phyloP scores from a whole-genome alignment of 2,797 vertebrate species.

The Oceanodroma leucorhoa region DNA sequence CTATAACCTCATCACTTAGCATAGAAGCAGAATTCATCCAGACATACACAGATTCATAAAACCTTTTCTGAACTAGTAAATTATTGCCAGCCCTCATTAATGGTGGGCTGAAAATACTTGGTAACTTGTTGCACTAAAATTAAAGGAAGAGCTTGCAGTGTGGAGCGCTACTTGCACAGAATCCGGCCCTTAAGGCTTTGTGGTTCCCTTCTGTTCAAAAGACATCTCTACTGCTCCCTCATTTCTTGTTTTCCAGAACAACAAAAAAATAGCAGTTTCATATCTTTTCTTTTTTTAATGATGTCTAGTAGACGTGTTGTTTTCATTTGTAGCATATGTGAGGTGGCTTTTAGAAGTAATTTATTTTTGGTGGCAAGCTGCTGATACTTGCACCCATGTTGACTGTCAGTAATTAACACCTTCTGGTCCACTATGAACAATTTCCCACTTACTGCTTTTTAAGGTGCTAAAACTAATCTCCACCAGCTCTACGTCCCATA shows the following conservation, averaged over 20 bases:
- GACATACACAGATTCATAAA: background rate
- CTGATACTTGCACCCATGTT: background rate
- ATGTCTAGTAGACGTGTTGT: background rate
- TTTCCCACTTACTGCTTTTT: slow-evolving; percentile 31
- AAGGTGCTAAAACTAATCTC: slow-evolving; percentile 43
- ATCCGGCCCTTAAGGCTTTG: background rate
- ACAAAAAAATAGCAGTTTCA: background rate
- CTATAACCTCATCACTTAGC: background rate
- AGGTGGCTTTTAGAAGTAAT: slow-evolving; percentile 11
- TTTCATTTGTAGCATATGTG: slow-evolving; percentile 40
- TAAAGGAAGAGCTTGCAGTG: background rate
- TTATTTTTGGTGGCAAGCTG: slow-evolving; percentile 37
- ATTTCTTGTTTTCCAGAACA: background rate
- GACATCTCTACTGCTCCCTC: background rate
- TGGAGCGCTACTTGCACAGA: background rate
- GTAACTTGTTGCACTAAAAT: background rate
- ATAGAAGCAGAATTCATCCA: background rate
- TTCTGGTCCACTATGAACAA: slow-evolving; percentile 17
- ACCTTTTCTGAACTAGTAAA: background rate
- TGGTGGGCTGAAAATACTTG: background rate
- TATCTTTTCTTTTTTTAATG: background rate
- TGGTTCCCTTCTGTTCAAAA: background rate
- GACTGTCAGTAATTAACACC: slow-evolving; percentile 50
- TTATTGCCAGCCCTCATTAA: background rate
- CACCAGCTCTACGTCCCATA: background rate